phyloP scores from a whole-genome alignment of 1,140 invertebrate species.

The Trichonephila clavata region DNA sequence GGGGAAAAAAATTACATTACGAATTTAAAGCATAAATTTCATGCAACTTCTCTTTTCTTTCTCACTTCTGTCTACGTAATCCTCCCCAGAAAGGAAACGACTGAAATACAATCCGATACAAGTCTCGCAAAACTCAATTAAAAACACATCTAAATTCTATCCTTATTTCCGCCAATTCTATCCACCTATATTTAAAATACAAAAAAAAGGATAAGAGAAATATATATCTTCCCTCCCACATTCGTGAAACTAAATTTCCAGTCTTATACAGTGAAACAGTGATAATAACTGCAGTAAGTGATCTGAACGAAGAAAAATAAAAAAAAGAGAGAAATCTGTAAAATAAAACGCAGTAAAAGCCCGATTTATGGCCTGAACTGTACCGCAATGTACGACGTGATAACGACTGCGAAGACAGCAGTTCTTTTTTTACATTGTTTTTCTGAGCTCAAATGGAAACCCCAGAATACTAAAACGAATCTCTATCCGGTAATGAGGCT shows the following conservation, averaged over 20 bases:
- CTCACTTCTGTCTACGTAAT: too few relatives aligned
- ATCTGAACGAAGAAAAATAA: background rate
- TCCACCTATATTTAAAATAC: background rate
- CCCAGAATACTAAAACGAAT: conserved; percentile 72
- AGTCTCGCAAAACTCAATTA: background rate
- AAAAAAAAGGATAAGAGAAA: background rate
- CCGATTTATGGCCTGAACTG: conserved; percentile 24
- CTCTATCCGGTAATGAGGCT: conserved; percentile 58
- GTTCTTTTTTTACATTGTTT: conserved; percentile 47
- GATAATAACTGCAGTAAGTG: conserved; percentile 10
- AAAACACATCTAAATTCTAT: background rate
- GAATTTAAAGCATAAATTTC: background rate
- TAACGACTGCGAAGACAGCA: conserved; percentile 69
- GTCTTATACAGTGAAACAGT: conserved; percentile 10
- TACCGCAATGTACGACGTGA: conserved; percentile 67
- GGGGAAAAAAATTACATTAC: too few relatives aligned
- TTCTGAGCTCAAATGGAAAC: conserved; percentile 24
- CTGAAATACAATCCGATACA: background rate
- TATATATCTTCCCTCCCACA: background rate
- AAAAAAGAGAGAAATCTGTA: background rate
- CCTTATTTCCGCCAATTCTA: background rate
- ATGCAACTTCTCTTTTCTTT: background rate
- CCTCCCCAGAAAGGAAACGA: background rate
- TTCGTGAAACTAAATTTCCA: background rate
- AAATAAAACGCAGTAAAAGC: conserved; percentile 20